Evolutionary conservation across 2,888 invertebrate species (phyloP).

Genomic region (Phlogophora meticulosa): DNA sequence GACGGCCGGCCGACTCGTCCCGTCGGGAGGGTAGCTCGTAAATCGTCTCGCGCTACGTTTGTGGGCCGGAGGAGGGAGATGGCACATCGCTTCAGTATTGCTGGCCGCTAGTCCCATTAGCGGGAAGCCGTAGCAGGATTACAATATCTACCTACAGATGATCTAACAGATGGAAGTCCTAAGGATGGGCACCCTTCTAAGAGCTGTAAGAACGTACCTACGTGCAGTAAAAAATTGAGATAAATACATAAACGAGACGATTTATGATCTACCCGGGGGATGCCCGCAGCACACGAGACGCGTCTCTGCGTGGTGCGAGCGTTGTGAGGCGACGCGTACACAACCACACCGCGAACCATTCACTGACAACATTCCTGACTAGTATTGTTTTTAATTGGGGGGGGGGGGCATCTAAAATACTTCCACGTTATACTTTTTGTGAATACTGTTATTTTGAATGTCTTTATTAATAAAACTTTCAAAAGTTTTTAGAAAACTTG

Average conservation of each 20-base stretch:
- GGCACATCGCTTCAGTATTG: constrained; percentile 1
- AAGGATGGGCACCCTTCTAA: constrained; percentile 8
- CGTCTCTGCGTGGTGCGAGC: constrained; percentile 22
- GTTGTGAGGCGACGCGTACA: constrained; percentile 58
- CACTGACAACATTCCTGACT: background rate
- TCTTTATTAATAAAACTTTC: constrained; percentile 25
- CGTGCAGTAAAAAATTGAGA: no score
- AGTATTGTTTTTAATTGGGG: background rate
- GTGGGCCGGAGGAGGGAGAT: constrained; percentile 4
- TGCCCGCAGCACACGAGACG: constrained; percentile 32
- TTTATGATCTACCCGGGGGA: constrained; percentile 55
- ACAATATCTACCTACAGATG: background rate
- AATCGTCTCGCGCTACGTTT: constrained; percentile 51
- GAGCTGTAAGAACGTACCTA: constrained; percentile 6
- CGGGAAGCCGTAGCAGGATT: background rate
- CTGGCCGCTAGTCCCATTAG: background rate
- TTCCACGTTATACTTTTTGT: background rate
- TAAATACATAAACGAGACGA: constrained; percentile 45
- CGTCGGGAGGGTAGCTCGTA: constrained; percentile 51
- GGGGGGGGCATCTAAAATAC: constrained; percentile 9
- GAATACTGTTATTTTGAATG: constrained; percentile 5
- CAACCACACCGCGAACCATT: constrained; percentile 31
- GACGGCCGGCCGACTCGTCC: constrained; percentile 31
- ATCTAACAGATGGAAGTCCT: background rate
- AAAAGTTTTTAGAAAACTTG: constrained; percentile 1